Evolutionary conservation across 2,113 vertebrate genomes (phyloP).

Genomic region (Oxyruncus cristatus): DNA sequence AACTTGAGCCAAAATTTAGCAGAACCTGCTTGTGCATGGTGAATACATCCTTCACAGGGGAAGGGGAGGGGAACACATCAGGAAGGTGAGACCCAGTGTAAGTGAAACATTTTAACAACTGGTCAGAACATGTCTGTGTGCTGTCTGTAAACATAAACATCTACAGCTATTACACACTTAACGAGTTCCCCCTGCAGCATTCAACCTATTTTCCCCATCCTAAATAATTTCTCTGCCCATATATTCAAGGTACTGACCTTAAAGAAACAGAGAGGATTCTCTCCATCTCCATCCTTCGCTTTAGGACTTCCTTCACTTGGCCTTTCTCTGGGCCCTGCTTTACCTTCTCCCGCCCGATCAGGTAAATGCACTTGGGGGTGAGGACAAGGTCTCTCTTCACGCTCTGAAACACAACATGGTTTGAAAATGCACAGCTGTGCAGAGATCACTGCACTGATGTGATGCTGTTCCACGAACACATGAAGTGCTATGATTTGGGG

Average conservation of each 20-base stretch:
- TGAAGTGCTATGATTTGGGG: neutral
- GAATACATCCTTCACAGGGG: neutral
- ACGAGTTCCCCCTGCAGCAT: no score
- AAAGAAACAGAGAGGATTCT: conserved; percentile 89
- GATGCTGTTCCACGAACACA: neutral
- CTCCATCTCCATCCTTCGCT: conserved; percentile 89
- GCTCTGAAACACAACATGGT: conserved; percentile 68
- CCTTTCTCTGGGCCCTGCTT: conserved; percentile 95
- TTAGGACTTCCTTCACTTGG: conserved; percentile 91
- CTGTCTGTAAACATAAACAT: neutral
- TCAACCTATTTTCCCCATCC: no score
- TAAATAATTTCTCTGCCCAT: neutral
- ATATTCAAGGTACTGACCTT: conserved; percentile 75
- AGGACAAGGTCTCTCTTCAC: conserved; percentile 95
- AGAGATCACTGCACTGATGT: neutral
- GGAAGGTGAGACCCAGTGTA: neutral
- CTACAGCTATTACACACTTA: neutral
- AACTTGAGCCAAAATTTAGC: neutral
- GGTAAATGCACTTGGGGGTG: conserved; percentile 90
- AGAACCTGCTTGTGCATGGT: neutral
- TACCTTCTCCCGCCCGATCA: conserved; percentile 94
- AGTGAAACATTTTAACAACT: neutral
- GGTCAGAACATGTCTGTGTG: neutral
- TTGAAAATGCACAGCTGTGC: neutral
- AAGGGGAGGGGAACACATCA: no score